Base-by-base conservation (phyloP, 2,888 invertebrate species). In the Miltochrista miniata region DNA sequence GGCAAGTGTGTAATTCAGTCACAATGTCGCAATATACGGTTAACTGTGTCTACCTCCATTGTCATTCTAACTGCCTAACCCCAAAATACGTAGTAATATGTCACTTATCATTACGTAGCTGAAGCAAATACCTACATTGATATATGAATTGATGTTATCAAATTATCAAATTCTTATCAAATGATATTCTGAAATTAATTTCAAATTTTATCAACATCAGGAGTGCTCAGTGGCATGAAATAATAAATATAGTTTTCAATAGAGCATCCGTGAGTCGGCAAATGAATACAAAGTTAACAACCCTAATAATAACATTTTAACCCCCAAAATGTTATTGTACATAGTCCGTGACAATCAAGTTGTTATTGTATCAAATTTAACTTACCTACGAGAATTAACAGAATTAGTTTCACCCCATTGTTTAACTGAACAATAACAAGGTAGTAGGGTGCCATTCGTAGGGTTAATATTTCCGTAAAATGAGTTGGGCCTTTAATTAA, bases 401-500 rank as follows among this genome's bases (percentile, higher is more conserved):
- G 48, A 49, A 51, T 61, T 60, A 60, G 40, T 44, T 31, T 24
- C 38, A 52, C 48, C 61, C 59, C 59, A 61, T 60, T 59, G 59
- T 60, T 51, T 56, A 48, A 29, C 30, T 42, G 52, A 59, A 68
- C 68, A 68, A 58, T 61, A 55, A 59, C 51, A 57, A 46, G 42
- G 52, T 54, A 54, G 46, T 51, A 41, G 38, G 48, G 46, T 37
- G 24, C 35, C 45, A 51, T 61, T 64, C 52, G n/a, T 7, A 60
- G 51, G 63, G 63, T 51, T 57, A 59, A 54, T 40, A 38, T 40
- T 53, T 53, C 50, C 10, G 46, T 37, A 45, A 54, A 56, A 52
- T 57, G 49, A 51, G 55, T 57, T 48, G 50, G 50, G 37, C 35
- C 48, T 59, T 66, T 64, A 64, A 66, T 66, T 40, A 59, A 61